phyloP scores from a whole-genome alignment of 2,888 invertebrate species.

The Drosophila sordidapex region DNA sequence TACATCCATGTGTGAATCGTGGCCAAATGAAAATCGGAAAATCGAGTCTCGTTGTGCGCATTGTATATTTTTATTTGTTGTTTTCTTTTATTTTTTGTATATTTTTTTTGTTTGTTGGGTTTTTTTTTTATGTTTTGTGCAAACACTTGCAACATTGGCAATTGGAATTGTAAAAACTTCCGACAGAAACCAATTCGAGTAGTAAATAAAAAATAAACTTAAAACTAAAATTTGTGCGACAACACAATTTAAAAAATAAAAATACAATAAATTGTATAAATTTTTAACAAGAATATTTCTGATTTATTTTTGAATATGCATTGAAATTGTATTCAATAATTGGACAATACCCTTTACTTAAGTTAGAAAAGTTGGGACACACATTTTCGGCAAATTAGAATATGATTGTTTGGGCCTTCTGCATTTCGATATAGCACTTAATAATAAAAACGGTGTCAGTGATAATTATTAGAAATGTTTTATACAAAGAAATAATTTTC shows the following conservation, averaged over 20 bases:
- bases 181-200: conserved; percentile 24
- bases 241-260: conserved; percentile 4
- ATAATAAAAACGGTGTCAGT: not conserved
- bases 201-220: conserved; percentile 29
- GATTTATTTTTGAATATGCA: conserved; percentile 29
- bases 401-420: not conserved
- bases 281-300: conserved; percentile 30
- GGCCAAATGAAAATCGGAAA: conserved; percentile 36
- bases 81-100: conserved; percentile 22
- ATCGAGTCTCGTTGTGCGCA: conserved; percentile 36
- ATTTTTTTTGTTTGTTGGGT: conserved; percentile 18
- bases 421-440: not conserved
- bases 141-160: conserved; percentile 37
- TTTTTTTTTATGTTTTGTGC: conserved; percentile 23
- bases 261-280: conserved; percentile 31
- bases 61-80: conserved; percentile 48
- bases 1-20: conserved; percentile 19
- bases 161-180: conserved; percentile 40
- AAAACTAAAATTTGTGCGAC: conserved; percentile 28
- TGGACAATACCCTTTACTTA: not conserved
- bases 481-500: not conserved
- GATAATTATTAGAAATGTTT: not conserved
- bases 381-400: not conserved
- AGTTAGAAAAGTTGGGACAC: not conserved
- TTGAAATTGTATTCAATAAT: conserved; percentile 3